Base-by-base conservation (phyloP, 2,888 invertebrate species). In the Pseudococcus viburni region DNA sequence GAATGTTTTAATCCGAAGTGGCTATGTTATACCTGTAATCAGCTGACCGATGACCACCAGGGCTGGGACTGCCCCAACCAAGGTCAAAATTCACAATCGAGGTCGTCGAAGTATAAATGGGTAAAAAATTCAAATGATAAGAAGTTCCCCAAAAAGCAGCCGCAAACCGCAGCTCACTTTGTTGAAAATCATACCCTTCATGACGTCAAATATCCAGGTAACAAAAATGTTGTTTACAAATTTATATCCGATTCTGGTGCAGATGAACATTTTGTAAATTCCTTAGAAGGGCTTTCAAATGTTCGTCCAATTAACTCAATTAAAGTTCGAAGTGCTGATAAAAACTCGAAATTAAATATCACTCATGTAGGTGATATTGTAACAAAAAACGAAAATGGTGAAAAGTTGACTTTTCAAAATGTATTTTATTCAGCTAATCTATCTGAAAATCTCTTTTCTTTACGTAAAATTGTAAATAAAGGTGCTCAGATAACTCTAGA, bases 221-320 rank as follows among this genome's bases (percentile, higher is more conserved):
- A 68, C 3, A 7, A 5, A 11, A 26, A n/a, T n/a, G n/a, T n/a
- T n/a, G n/a, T 68, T 68, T 68, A 19, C 5, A 68, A 68, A 68
- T 68, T 68, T 12, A 68, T 68, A 22, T 68, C 68, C 11, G 68
- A 68, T 22, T 68, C 68, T 6, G 68, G 68, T 19, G 68, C 22
- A 6, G 68, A 68, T 68, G 68, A 68, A 68, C 68, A 68, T 68
- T 68, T 68, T 12, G 68, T 68, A 19, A 68, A 68, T 68, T 68
- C 68, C 5, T 19, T 68, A 12, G 12, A 22, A 7, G 5, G 22
- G 8, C 12, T 68, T 7, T 8, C 22, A 19, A 68, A 68, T 22
- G 68, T 68, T 68, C 11, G 11, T 5, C 4, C 11, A 22, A 7
- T 68, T 19, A 22, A 68, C 6, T 6, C 22, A 3, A 22, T 68